phyloP scores from a whole-genome alignment of 2,797 vertebrate genomes.

The Falco cherrug region DNA sequence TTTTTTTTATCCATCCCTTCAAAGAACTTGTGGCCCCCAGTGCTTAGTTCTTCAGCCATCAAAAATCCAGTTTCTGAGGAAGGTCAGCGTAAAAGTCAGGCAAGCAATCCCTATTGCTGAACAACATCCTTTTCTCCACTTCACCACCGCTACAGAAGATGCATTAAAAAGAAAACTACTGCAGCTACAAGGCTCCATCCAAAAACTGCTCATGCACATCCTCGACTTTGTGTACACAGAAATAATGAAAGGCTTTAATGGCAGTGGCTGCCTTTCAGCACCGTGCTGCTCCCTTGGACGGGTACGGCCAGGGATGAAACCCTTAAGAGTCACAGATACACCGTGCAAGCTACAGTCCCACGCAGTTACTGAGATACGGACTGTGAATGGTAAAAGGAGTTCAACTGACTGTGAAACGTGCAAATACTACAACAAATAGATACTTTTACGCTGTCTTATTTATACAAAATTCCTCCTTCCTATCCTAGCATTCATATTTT shows the following conservation, averaged over 20 bases:
- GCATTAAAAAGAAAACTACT: not conserved
- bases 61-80: not conserved
- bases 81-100: not conserved
- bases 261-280: not conserved
- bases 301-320: not conserved
- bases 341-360: not conserved
- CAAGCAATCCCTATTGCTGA: not conserved
- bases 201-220: not conserved
- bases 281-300: not conserved
- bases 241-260: not conserved
- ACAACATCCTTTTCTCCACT: not conserved
- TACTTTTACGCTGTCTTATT: not conserved
- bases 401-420: slow-evolving; percentile 12
- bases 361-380: not conserved
- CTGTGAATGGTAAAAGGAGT: not conserved
- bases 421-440: slow-evolving; percentile 25
- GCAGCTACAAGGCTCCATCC: not conserved
- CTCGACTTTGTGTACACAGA: not conserved
- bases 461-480: not conserved
- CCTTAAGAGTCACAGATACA: not conserved
- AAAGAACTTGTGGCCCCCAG: not conserved
- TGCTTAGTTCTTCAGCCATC: not conserved
- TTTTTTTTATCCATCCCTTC: not conserved
- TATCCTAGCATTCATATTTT: not conserved
- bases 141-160: not conserved